These are phyloP conservation scores for Malthinus seriepunctatus DNA, from an alignment of 2,888 invertebrate genomes.

Conservation along the genomic window DNA sequence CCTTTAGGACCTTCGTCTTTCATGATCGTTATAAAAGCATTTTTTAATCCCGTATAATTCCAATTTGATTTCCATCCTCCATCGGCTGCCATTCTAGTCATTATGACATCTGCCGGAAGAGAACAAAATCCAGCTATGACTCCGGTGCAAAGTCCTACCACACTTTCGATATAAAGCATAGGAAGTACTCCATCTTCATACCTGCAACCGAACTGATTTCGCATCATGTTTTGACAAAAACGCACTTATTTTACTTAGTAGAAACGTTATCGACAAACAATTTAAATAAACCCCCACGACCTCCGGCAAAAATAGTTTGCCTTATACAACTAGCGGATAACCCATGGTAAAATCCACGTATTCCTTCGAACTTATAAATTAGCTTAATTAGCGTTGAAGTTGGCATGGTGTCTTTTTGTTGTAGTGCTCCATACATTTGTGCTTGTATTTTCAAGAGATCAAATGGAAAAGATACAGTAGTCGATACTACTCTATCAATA, in stretches of 20 bases:
- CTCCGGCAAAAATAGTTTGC: conserved; percentile 72
- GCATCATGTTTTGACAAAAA: too few relatives aligned
- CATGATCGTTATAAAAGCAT: conserved; percentile 56
- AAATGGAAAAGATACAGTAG: conserved; percentile 67
- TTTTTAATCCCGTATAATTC: conserved; percentile 65
- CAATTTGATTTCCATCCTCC: conserved; percentile 63
- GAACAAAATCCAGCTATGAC: conserved; percentile 67
- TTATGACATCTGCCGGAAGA: conserved; percentile 64
- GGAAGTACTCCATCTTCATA: conserved; percentile 10
- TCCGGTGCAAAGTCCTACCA: conserved; percentile 64
- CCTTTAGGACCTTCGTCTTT: conserved; percentile 15
- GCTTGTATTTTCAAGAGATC: conserved; percentile 72
- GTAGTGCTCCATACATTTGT: conserved; percentile 65
- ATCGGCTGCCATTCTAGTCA: conserved; percentile 69
- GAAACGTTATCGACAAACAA: conserved; percentile 32
- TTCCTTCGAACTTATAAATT: conserved; percentile 60
- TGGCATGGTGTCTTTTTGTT: conserved; percentile 57
- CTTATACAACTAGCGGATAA: conserved; percentile 50
- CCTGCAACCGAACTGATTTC: too few relatives aligned
- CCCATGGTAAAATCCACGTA: conserved; percentile 60
- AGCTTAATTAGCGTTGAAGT: conserved; percentile 60
- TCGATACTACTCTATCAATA: conserved; percentile 55
- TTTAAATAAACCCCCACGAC: conserved; percentile 68
- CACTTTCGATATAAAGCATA: conserved; percentile 41
- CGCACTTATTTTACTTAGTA: conserved; percentile 43